Conservation (phyloP, 1,140 invertebrate genomes). For the Zeugodacus cucurbitae region DNA sequence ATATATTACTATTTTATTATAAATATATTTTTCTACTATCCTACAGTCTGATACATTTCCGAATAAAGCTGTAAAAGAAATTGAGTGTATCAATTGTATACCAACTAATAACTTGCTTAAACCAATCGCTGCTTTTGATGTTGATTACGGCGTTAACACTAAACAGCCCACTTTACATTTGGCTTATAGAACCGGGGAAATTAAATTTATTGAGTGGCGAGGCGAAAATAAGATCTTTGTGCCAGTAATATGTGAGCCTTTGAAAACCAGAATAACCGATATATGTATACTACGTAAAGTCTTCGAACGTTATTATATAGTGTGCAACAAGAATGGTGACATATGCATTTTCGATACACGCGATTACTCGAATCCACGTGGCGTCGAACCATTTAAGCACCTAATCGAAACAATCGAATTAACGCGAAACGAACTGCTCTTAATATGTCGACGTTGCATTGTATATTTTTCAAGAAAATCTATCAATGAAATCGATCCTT, state of each 20-base stretch:
- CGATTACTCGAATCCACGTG: neutral
- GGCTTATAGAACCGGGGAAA: neutral
- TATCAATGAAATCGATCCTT: neutral
- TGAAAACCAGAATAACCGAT: neutral
- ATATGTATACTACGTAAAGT: neutral
- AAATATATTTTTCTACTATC: neutral
- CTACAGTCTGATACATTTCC: neutral
- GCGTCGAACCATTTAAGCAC: slow-evolving; percentile 49
- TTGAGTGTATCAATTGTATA: neutral
- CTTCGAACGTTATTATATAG: neutral
- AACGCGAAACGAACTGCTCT: slow-evolving; percentile 44
- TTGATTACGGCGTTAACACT: neutral
- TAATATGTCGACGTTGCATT: slow-evolving; percentile 49
- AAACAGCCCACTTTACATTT: neutral
- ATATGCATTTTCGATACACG: neutral
- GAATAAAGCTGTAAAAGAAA: neutral
- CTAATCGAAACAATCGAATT: slow-evolving; percentile 46
- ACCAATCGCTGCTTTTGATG: neutral
- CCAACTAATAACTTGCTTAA: neutral
- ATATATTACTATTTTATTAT: too few relatives aligned
- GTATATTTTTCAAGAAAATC: slow-evolving; percentile 27
- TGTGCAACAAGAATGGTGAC: neutral
- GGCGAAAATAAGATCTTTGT: neutral
- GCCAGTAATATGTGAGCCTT: neutral
- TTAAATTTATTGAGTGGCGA: neutral